Evolutionary conservation across 2,113 vertebrate species (phyloP).

Genomic region (Aythya baeri): DNA sequence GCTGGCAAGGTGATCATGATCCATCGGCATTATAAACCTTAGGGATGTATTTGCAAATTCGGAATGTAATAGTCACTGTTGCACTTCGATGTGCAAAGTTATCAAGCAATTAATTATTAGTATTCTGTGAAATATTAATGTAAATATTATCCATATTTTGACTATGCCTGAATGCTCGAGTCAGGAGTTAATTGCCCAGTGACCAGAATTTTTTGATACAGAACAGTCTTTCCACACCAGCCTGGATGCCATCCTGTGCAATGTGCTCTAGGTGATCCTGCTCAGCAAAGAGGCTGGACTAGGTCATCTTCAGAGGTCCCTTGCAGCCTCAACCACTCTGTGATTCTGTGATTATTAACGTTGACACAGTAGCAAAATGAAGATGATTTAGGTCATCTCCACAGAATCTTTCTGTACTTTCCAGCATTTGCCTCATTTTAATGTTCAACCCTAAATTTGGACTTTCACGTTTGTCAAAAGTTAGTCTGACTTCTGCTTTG

Average conservation of each 20-base stretch:
- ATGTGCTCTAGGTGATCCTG: too few species aligned
- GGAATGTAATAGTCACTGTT: background rate
- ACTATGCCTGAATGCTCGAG: background rate
- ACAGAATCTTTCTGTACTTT: background rate
- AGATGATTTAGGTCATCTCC: background rate
- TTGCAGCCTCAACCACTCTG: too few species aligned
- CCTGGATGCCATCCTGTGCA: too few species aligned
- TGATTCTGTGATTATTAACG: background rate
- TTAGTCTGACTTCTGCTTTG: background rate
- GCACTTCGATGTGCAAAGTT: background rate
- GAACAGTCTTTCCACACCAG: background rate
- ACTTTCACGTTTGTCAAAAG: background rate
- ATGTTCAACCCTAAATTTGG: background rate
- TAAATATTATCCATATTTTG: background rate
- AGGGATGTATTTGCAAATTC: rapidly evolving
- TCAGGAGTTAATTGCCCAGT: background rate
- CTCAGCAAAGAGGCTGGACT: too few species aligned
- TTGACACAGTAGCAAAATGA: background rate
- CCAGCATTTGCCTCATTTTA: background rate
- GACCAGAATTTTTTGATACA: background rate
- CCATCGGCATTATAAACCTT: background rate
- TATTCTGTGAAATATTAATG: background rate
- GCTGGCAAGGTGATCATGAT: background rate
- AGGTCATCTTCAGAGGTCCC: too few species aligned
- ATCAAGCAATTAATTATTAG: background rate